A percentile compares a stretch with the other conserved stretches of the same genome.
phyloP scores from a whole-genome alignment of 2,888 invertebrate genomes.

The Dicranocentrus wangi region DNA sequence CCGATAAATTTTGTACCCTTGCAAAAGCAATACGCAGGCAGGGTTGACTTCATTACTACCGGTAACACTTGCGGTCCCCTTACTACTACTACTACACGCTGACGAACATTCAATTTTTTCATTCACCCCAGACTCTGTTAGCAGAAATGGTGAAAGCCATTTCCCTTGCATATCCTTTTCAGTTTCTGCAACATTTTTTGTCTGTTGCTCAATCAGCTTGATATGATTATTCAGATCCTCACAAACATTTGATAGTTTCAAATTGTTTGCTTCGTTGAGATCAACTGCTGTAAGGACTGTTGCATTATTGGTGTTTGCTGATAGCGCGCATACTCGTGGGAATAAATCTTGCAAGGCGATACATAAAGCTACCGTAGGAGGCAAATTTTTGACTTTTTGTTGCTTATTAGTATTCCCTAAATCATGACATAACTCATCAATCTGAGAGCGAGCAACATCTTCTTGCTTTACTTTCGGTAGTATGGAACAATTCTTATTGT shows the following conservation, averaged over 20 bases:
- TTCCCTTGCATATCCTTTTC: too few species aligned
- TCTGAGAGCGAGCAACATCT: too few species aligned
- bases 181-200: too few species aligned
- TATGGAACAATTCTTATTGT: too few species aligned
- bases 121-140: background rate
- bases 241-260: slow-evolving; percentile 6
- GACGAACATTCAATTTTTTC: background rate
- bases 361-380: background rate
- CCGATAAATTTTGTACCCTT: slow-evolving; percentile 25
- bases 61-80: background rate
- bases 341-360: slow-evolving; percentile 1
- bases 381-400: too few species aligned
- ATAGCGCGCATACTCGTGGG: slow-evolving; percentile 16
- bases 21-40: slow-evolving; percentile 24
- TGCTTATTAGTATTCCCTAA: too few species aligned
- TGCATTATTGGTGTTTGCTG: background rate
- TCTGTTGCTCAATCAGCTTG: too few species aligned
- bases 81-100: slow-evolving; percentile 12
- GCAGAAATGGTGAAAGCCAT: background rate
- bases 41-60: slow-evolving; percentile 30
- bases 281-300: background rate
- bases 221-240: background rate
- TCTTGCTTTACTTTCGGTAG: too few species aligned
- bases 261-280: background rate
- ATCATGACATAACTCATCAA: too few species aligned